Conservation (phyloP, 2,888 invertebrate genomes). For the Drosophila kuntzei region DNA sequence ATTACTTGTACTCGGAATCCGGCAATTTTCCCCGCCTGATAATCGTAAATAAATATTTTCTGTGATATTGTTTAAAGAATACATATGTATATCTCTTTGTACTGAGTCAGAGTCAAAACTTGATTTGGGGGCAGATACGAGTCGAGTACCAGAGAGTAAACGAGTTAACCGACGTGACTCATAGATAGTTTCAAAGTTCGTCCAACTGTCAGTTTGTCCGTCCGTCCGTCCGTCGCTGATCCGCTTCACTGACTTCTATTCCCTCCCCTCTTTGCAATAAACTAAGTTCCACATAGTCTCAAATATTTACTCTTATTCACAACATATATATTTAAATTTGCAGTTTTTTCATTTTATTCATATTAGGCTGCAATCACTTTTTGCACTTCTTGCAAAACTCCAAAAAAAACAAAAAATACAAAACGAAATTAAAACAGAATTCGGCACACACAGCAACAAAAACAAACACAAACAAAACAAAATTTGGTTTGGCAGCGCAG, state of each 20-base stretch:
- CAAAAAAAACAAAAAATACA: constrained; percentile 25
- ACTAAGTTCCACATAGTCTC: neutral
- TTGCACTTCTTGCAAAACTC: constrained; percentile 34
- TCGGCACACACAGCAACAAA: constrained; percentile 45
- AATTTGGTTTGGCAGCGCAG: constrained; percentile 42
- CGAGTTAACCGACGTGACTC: constrained; percentile 17
- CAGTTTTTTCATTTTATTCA: constrained; percentile 13
- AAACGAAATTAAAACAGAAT: constrained; percentile 48
- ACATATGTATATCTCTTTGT: no score
- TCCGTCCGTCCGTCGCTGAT: constrained; percentile 7
- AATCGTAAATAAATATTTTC: constrained; percentile 8
- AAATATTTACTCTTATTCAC: constrained; percentile 4
- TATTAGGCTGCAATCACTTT: constrained; percentile 27
- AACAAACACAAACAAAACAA: constrained; percentile 64
- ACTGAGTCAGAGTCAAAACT: constrained; percentile 31
- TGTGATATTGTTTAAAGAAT: constrained; percentile 2
- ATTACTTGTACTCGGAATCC: neutral
- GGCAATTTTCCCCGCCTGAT: neutral
- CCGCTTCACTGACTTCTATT: constrained; percentile 15
- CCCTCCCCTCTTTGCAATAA: neutral
- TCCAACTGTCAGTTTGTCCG: neutral
- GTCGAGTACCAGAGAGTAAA: constrained; percentile 6
- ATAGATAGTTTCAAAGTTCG: constrained; percentile 12
- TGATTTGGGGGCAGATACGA: constrained; percentile 5
- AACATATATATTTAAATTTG: constrained; percentile 16